Evolutionary conservation across 2,113 vertebrate species (phyloP).

Genomic region (Sula dactylatra): DNA sequence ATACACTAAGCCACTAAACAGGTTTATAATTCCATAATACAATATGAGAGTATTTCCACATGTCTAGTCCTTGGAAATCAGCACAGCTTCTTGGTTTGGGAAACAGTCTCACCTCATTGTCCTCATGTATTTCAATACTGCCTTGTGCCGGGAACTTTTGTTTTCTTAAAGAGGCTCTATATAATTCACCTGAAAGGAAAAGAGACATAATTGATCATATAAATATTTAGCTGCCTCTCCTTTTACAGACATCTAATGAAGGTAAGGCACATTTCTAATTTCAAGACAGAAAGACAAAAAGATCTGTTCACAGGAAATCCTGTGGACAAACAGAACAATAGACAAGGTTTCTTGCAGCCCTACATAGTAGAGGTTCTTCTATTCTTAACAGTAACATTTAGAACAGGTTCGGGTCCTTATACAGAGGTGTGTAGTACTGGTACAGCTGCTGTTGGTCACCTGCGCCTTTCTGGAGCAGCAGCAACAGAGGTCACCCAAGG

Average conservation of each 20-base stretch:
- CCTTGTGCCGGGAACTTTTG: conserved; percentile 83
- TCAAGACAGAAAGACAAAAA: background rate
- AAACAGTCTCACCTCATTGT: conserved; percentile 81
- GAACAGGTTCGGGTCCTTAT: background rate
- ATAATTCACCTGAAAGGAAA: conserved; percentile 77
- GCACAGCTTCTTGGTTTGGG: background rate
- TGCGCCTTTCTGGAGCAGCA: background rate
- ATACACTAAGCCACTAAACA: background rate
- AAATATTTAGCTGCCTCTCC: background rate
- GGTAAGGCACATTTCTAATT: background rate
- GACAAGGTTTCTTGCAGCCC: background rate
- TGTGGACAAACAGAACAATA: background rate
- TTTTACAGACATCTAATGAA: background rate
- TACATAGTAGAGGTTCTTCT: background rate
- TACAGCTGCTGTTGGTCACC: background rate
- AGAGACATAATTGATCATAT: background rate
- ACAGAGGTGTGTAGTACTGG: background rate
- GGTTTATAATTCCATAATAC: background rate
- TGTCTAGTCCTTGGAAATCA: background rate
- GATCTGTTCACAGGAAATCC: background rate
- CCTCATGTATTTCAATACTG: conserved; percentile 89
- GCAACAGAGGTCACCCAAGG: background rate
- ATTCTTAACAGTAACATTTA: background rate
- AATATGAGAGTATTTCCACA: background rate
- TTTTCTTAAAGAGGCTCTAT: conserved; percentile 79